phyloP scores from a whole-genome alignment of 2,797 vertebrate genomes.

The Artibeus lituratus region DNA sequence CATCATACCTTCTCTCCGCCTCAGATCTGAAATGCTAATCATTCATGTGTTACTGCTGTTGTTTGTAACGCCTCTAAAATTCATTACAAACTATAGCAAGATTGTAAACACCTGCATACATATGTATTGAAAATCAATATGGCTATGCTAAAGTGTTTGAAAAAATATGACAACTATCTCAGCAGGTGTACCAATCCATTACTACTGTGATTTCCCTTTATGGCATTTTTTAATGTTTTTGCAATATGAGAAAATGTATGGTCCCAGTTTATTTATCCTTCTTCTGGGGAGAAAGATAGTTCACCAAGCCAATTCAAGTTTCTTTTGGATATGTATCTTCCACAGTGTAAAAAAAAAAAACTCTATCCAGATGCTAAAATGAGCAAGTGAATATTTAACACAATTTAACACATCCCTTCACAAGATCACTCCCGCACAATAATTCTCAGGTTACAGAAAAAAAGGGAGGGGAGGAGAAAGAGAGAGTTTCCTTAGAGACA shows the following conservation, averaged over 20 bases:
- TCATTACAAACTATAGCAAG: conserved; percentile 65
- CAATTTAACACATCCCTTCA: conserved; percentile 60
- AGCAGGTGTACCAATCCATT: background rate
- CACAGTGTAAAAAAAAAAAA: conserved; percentile 25
- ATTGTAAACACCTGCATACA: conserved; percentile 62
- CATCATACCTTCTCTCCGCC: conserved; percentile 73
- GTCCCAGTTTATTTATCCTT: background rate
- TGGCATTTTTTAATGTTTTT: conserved; percentile 44
- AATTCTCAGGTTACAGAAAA: conserved; percentile 10
- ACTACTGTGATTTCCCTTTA: conserved; percentile 49
- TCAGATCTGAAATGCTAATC: conserved; percentile 77
- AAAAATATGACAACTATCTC: conserved; percentile 34
- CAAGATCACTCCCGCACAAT: conserved; percentile 49
- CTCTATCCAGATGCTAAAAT: conserved; percentile 69
- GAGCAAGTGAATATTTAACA: conserved; percentile 72
- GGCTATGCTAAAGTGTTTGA: conserved; percentile 34
- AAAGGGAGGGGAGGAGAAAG: background rate
- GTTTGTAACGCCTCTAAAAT: conserved; percentile 74
- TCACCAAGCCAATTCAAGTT: conserved; percentile 43
- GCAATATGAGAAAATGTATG: conserved; percentile 57
- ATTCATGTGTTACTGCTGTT: conserved; percentile 56
- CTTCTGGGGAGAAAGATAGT: conserved; percentile 24
- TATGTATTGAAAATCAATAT: conserved; percentile 62
- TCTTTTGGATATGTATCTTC: conserved; percentile 3
- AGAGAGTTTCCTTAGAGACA: conserved; percentile 57